Evolutionary conservation across 2,888 invertebrate species (phyloP).

Genomic region (Aphodius granarius): DNA sequence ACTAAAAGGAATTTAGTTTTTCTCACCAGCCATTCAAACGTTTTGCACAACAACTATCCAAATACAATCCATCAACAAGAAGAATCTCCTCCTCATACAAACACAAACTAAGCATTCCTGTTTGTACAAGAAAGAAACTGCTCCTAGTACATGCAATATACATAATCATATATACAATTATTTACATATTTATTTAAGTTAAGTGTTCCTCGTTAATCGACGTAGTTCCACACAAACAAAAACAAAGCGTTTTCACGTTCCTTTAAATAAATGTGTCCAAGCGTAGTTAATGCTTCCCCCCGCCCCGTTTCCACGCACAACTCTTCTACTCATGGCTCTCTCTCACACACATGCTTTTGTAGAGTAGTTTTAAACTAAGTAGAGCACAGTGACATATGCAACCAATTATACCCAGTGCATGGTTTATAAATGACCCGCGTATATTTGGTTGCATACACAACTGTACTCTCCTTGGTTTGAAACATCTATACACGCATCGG

Average conservation of each 20-base stretch:
- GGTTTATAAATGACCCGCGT: too few species aligned
- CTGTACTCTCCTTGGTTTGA: too few species aligned
- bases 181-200: not conserved
- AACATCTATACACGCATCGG: not conserved
- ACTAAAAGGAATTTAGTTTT: not conserved
- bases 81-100: not conserved
- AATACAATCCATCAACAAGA: not conserved
- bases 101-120: not conserved
- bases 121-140: not conserved
- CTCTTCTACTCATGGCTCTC: not conserved
- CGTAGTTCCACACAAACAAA: not conserved
- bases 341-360: not conserved
- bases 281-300: slow-evolving; percentile 55
- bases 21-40: not conserved
- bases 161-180: not conserved
- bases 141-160: not conserved
- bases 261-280: slow-evolving; percentile 36
- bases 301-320: slow-evolving; percentile 30
- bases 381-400: too few species aligned
- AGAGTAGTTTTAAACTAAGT: too few species aligned
- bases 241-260: not conserved
- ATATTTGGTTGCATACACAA: too few species aligned
- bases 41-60: not conserved
- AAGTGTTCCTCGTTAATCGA: not conserved
- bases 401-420: too few species aligned